A percentile compares a stretch with the other conserved stretches of the same genome.
phyloP scores from a whole-genome alignment of 2,797 vertebrate genomes.

The Phataginus tetradactyla region DNA sequence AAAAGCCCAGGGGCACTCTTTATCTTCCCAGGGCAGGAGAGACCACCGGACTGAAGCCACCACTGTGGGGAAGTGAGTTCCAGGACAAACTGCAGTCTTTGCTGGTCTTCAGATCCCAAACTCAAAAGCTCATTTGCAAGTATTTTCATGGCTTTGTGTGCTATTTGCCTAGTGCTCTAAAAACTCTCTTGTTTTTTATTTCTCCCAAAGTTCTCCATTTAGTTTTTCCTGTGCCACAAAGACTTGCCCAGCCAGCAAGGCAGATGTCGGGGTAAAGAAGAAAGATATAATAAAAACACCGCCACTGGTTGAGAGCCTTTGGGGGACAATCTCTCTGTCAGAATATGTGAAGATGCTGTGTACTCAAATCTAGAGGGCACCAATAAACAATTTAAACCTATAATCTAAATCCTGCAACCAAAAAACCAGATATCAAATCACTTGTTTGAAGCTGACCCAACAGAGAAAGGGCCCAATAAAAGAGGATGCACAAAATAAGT shows the following conservation, averaged over 20 bases:
- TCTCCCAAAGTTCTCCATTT: neutral
- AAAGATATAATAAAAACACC: neutral
- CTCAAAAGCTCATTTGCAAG: neutral
- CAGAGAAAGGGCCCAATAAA: constrained; percentile 52
- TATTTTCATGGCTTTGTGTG: neutral
- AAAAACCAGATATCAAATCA: constrained; percentile 69
- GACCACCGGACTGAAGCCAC: neutral
- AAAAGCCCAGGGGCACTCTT: neutral
- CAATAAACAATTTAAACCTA: constrained; percentile 60
- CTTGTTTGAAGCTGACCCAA: constrained; percentile 39
- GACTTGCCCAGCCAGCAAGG: neutral
- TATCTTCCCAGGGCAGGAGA: neutral
- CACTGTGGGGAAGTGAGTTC: neutral
- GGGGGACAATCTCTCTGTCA: neutral
- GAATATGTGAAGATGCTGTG: constrained; percentile 23
- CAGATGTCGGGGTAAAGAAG: neutral
- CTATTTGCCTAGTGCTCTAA: neutral
- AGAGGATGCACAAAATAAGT: neutral
- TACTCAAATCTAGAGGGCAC: constrained; percentile 44
- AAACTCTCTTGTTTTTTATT: neutral
- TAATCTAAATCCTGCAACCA: constrained; percentile 51
- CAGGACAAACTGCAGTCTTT: neutral
- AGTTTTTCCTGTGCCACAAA: neutral
- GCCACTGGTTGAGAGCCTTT: neutral
- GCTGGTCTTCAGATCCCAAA: neutral